Percentiles rank a stretch among this genome's conserved stretches.
These are phyloP conservation scores for Phrynocephalus versicolor DNA, from an alignment of 2,113 vertebrate species.

Conservation along the genomic window DNA sequence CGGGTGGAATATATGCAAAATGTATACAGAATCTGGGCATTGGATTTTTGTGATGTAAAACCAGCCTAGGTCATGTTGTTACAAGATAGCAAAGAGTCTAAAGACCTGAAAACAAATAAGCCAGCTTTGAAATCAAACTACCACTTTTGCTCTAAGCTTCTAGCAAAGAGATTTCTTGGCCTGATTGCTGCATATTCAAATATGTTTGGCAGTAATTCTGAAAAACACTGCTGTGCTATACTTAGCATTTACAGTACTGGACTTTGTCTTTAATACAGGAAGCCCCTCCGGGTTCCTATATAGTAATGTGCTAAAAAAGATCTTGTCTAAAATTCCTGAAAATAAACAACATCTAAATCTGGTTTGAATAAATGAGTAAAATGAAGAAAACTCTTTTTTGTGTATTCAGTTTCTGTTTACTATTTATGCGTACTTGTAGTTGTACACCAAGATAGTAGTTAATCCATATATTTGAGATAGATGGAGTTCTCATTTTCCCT, in stretches of 20 bases:
- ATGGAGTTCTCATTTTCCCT: not conserved
- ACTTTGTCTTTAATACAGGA: conserved; percentile 69
- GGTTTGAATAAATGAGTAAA: conserved; percentile 70
- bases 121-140: conserved; percentile 48
- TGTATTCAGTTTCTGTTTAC: conserved; percentile 43
- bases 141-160: conserved; percentile 55
- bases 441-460: too few relatives aligned
- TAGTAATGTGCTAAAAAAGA: conserved; percentile 71
- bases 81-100: conserved; percentile 46
- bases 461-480: not conserved
- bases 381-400: conserved; percentile 67
- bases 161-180: conserved; percentile 63
- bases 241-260: conserved; percentile 67
- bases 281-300: conserved; percentile 70
- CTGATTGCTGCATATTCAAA: conserved; percentile 59
- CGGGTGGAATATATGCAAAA: conserved; percentile 36
- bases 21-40: conserved; percentile 7
- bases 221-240: conserved; percentile 60
- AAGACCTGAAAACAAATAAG: conserved; percentile 50
- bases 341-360: conserved; percentile 69
- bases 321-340: conserved; percentile 69
- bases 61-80: conserved; percentile 34
- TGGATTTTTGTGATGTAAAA: conserved; percentile 32
- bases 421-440: conserved; percentile 36
- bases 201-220: conserved; percentile 63